Evolutionary conservation across 2,797 vertebrate species (phyloP), one percentile per base, ranked within the genome.

Genomic region (Phalanger gymnotis): DNA sequence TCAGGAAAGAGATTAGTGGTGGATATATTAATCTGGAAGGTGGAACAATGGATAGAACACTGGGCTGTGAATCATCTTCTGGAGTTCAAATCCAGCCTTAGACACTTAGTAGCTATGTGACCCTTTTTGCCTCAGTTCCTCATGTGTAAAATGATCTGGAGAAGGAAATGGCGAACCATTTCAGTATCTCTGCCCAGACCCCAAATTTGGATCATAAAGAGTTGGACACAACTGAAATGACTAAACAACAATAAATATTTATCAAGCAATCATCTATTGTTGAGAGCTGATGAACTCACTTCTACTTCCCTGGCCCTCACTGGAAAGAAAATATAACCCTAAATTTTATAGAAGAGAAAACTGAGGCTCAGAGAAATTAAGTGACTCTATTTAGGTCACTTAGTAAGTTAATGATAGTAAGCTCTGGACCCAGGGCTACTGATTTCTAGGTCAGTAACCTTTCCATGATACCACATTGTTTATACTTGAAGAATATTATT

Each of bases 271-370:
- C 13, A 34, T 81, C 19, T 81, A n/a, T 66, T 81, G 19, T 81
- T 73, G n/a, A 66, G n/a, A 40, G 6, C 7, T 40, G 11, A 25
- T 81, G 66, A 40, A 14, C 2, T 9, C 95, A 2, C 0, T 9
- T 95, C 54, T 0, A 92, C 19, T 95, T 95, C 92, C 90, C 53
- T 93, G 25, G 92, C 93, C 54, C 95, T 96, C 13, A 40, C 6
- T 58, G 94, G 13, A 7, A 94, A 95, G 81, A 1, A 7, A 57
- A 19, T 92, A 93, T 53, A 92, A 34, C 47, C 40, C 19, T 81
- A 2, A 40, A 47, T 47, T 81, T 40, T 81, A 22, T 9, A 47
- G 66, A 81, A 81, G 66, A 40, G 19, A 81, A 81, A 81, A 25
- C 66, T 81, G 66, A 30, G n/a, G n/a, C n/a, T 40, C 4, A 40